These are phyloP conservation scores for Polyodon spathula DNA, from an alignment of 2,113 vertebrate species.

Conservation along the genomic window DNA sequence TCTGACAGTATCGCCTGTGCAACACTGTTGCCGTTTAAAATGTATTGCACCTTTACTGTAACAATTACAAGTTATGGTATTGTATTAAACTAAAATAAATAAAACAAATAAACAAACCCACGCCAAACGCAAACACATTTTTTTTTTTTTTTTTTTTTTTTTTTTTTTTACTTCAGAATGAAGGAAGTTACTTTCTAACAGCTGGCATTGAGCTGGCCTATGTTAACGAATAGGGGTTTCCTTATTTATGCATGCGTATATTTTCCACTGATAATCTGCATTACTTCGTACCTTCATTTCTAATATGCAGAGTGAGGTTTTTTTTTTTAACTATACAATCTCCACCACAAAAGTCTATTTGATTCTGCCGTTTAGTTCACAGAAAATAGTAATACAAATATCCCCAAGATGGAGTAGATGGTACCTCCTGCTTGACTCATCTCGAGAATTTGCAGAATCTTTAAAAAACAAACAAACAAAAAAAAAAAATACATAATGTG, in stretches of 20 bases:
- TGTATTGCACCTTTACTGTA: no score
- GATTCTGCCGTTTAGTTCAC: neutral
- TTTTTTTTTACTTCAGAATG: slow-evolving; percentile 34
- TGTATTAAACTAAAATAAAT: neutral
- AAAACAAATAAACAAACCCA: slow-evolving; percentile 16
- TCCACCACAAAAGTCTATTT: no score
- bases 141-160: no score
- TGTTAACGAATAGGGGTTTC: slow-evolving; percentile 29
- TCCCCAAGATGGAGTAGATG: slow-evolving; percentile 21
- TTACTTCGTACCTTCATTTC: neutral
- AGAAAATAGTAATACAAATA: slow-evolving; percentile 10
- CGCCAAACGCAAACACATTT: slow-evolving; percentile 15
- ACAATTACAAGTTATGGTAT: no score
- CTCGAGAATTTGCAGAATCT: slow-evolving; percentile 18
- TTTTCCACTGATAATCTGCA: neutral
- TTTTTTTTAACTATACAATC: no score
- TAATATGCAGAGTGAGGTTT: no score
- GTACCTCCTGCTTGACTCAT: slow-evolving; percentile 23
- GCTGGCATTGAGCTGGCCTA: slow-evolving; percentile 24
- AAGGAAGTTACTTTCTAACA: slow-evolving; percentile 39
- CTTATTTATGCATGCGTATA: no score
- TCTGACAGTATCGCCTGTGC: neutral
- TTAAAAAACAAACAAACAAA: no score
- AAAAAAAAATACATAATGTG: no score
- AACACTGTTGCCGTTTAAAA: no score